phyloP scores from a whole-genome alignment of 2,888 invertebrate genomes.

The Cerastis rubricosa region DNA sequence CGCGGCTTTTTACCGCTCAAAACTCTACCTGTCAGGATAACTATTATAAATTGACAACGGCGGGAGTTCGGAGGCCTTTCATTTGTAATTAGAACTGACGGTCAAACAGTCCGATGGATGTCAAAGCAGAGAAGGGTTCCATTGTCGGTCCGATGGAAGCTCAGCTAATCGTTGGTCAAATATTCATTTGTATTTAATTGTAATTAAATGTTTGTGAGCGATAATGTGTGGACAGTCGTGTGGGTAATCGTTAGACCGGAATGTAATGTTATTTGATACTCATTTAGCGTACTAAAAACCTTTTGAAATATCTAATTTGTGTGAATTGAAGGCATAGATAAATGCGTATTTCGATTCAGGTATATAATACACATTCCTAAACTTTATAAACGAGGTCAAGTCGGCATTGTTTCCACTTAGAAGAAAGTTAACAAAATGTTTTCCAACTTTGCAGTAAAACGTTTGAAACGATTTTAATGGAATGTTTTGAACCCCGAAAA shows the following conservation, averaged over 20 bases:
- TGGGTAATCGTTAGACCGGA: background rate
- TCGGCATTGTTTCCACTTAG: slow-evolving; percentile 6
- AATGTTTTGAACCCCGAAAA: slow-evolving; percentile 26
- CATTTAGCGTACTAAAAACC: background rate
- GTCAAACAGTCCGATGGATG: slow-evolving; percentile 50
- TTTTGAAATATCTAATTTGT: background rate
- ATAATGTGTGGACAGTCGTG: background rate
- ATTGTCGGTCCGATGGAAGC: slow-evolving; percentile 34
- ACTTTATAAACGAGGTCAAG: slow-evolving; percentile 4
- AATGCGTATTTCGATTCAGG: background rate
- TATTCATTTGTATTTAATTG: slow-evolving; percentile 36
- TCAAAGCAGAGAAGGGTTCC: slow-evolving; percentile 59
- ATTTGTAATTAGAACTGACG: slow-evolving; percentile 54
- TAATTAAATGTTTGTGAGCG: slow-evolving; percentile 44
- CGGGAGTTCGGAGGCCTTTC: slow-evolving; percentile 19
- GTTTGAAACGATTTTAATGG: slow-evolving; percentile 25
- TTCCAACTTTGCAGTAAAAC: slow-evolving; percentile 19
- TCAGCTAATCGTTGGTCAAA: slow-evolving; percentile 42
- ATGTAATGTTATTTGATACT: background rate
- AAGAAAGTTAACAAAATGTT: slow-evolving; percentile 29
- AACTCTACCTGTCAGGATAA: slow-evolving; percentile 22
- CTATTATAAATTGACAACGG: slow-evolving; percentile 37
- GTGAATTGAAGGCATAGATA: too few relatives aligned
- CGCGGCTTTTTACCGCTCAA: slow-evolving; percentile 12
- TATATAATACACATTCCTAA: background rate